Evolutionary conservation across 2,888 invertebrate genomes (phyloP), one percentile per base, ranked within the genome.

Genomic region (Ethmia dodecea): DNA sequence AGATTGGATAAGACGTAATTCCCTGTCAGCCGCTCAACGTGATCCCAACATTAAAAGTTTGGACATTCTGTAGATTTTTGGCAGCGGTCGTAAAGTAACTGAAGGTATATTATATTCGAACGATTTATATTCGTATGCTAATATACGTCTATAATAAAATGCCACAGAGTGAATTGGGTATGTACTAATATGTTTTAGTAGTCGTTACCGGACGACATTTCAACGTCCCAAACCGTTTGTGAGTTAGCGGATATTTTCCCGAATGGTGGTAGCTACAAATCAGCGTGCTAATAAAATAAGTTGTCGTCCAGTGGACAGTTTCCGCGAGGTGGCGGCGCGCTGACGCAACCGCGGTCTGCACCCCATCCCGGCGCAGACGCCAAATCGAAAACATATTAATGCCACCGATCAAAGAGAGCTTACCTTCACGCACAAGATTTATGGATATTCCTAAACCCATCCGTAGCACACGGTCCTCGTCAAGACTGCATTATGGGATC

Each of bases 301-400:
- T 42, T 68, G 71, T 71, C 65, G 61, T 50, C 44, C 47, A 45
- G 59, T 54, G 57, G 63, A 65, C 68, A 59, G 59, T 60, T 70
- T 72, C 69, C 70, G 64, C 49, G 59, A 66, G 61, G 47, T 75
- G 75, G 72, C 72, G 61, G 52, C 44, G 47, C 44, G 38, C 55
- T 79, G 79, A 79, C 81, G 84, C 66, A 74, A 74, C 52, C 51
- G 47, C 65, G 53, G 76, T 74, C 77, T 77, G 75, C 63, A 50
- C 52, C 45, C 56, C 55, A 69, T 75, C 77, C 60, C 66, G 67
- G 68, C 70, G 74, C 60, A 66, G 66, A 64, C 69, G 71, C 66
- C 64, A 69, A 71, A 79, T 79, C 58, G 68, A 73, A 78, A 76
- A 75, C 75, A 73, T 64, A 80, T 83, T 73, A 78, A 74, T 63